Evolutionary conservation across 2,888 invertebrate genomes (phyloP).

Genomic region (Rapana venosa): DNA sequence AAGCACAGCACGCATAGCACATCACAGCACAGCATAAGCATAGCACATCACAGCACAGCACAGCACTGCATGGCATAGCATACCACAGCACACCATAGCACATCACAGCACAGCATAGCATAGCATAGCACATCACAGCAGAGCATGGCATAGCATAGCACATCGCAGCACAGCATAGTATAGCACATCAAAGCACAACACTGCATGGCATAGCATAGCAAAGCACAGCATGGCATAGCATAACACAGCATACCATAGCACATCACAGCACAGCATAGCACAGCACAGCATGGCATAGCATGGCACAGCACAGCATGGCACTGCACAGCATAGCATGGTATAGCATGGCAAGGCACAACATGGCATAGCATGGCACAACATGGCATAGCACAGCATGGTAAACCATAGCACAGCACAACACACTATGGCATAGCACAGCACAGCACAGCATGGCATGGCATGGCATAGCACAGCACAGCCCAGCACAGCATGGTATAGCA

Average conservation of each 20-base stretch:
- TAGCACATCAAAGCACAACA: constrained; percentile 18
- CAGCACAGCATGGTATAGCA: too few species aligned
- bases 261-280: not conserved
- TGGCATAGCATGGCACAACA: not conserved
- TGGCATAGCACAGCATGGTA: not conserved
- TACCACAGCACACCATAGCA: not conserved
- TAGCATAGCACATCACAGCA: constrained; percentile 8
- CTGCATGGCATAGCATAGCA: constrained; percentile 7
- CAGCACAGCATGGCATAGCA: not conserved
- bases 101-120: not conserved
- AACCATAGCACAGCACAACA: too few species aligned
- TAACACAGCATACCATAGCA: not conserved
- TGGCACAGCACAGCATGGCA: not conserved
- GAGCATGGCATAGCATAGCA: not conserved
- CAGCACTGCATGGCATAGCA: not conserved
- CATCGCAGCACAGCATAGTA: not conserved
- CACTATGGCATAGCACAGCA: too few species aligned
- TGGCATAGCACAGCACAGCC: too few species aligned
- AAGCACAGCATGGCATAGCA: not conserved
- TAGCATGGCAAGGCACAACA: not conserved
- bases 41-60: constrained; percentile 24
- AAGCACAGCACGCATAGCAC: too few species aligned
- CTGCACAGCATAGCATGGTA: not conserved
- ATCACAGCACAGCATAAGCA: constrained; percentile 35
- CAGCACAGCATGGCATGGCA: too few species aligned